Base-by-base conservation (phyloP, 2,888 invertebrate species). In the Troides aeacus region DNA sequence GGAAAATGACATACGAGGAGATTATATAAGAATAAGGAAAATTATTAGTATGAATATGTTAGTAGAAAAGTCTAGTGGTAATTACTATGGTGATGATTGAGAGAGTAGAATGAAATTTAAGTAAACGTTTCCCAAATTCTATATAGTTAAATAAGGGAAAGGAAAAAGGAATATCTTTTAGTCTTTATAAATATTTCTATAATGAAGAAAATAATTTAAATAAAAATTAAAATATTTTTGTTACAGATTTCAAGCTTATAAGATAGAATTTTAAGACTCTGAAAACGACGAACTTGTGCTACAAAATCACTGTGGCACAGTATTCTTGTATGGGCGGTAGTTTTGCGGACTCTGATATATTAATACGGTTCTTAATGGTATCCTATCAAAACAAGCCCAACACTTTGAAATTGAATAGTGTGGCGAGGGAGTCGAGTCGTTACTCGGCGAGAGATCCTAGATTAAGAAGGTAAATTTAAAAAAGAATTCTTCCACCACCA, bases 391-490 rank as follows among this genome's bases (percentile, higher is more conserved):
- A 91, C 77, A 92, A 92, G 83, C 93, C 93, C 66, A 90, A 88
- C 78, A 87, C 89, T 73, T 82, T 92, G 72, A 92, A 93, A 79
- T 87, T 90, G 42, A 91, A 91, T 85, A 89, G 91, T 80, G 89
- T 88, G 84, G 91, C 93, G 75, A 89, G 92, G 72, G 86, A 91
- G 75, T 87, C 93, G 72, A 93, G 93, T 74, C 84, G 92, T 67
- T 93, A 93, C 74, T 92, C 90, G 69, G 93, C 93, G 70, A 87
- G 93, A 77, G 94, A 94, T 78, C 94, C 94, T 50, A 86, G 94
- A 78, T 94, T 94, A 93, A 94, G 94, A 93, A 82, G 86, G 30
- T 93, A 93, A 85, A 83, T 81, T 15, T 78, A 79, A 67, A 78
- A 81, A 56, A n/a, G 2, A 73, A 83, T 79, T 79, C 64, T 62